phyloP scores from a whole-genome alignment of 2,113 vertebrate species.

The Gambusia holbrooki region DNA sequence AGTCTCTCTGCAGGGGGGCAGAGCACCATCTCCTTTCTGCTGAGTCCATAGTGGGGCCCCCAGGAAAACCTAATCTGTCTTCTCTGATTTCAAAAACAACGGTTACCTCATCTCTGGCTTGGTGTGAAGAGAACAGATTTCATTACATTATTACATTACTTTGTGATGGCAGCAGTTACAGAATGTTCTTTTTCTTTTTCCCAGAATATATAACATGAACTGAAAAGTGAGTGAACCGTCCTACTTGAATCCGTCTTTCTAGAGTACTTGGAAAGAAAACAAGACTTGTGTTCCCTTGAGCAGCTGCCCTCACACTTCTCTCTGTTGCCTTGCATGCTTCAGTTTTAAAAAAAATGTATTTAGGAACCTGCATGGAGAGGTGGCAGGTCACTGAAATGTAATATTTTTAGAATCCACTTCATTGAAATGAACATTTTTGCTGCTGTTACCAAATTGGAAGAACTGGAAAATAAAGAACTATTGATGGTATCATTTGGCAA shows the following conservation, averaged over 20 bases:
- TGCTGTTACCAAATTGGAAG: neutral
- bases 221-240: constrained; percentile 1
- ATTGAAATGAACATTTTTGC: neutral
- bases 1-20: constrained; percentile 87
- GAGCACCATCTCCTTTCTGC: constrained; percentile 84
- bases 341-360: neutral
- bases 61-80: constrained; percentile 84
- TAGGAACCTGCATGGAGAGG: neutral
- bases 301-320: constrained; percentile 3
- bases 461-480: neutral
- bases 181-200: neutral
- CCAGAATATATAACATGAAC: neutral
- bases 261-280: constrained; percentile 67
- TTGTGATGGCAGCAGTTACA: neutral
- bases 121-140: constrained; percentile 24
- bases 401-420: neutral
- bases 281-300: constrained; percentile 44
- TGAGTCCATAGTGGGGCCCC: constrained; percentile 88
- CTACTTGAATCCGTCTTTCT: constrained; percentile 69
- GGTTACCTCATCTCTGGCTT: constrained; percentile 92
- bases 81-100: constrained; percentile 87
- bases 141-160: constrained; percentile 1
- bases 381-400: neutral
- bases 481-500: neutral
- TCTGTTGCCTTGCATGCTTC: constrained; percentile 19